A percentile compares a stretch with the other conserved stretches of the same genome.
These are phyloP conservation scores for Argyrosomus japonicus DNA, from an alignment of 2,113 vertebrate genomes.

Conservation along the genomic window DNA sequence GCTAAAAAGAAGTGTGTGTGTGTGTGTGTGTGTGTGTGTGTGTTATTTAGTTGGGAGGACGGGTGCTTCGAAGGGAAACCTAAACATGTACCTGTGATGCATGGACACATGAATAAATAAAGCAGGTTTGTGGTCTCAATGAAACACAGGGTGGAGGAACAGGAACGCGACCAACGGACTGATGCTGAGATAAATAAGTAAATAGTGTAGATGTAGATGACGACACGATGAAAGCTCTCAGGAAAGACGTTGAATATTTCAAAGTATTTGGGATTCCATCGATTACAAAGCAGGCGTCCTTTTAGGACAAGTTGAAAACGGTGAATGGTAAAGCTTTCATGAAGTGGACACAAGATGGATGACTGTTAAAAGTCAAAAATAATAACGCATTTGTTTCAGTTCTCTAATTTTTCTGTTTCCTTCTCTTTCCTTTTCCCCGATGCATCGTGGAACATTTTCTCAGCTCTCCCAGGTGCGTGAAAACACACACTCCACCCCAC, in stretches of 20 bases:
- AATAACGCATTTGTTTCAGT: neutral
- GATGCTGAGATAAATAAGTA: conserved; percentile 77
- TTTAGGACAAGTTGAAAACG: neutral
- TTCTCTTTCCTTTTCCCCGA: conserved; percentile 13
- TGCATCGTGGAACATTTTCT: conserved; percentile 55
- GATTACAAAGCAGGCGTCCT: conserved; percentile 9
- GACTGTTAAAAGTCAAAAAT: neutral
- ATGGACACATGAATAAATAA: conserved; percentile 75
- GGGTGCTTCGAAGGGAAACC: conserved; percentile 28
- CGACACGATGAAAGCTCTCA: conserved; percentile 48
- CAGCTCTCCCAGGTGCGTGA: conserved; percentile 82
- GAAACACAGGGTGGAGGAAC: conserved; percentile 42
- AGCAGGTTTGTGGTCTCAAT: conserved; percentile 37
- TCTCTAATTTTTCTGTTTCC: conserved; percentile 7
- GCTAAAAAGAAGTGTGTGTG: conserved; percentile 7
- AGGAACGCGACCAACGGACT: conserved; percentile 49
- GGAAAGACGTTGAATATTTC: conserved; percentile 62
- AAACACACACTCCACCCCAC: conserved; percentile 10
- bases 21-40: neutral
- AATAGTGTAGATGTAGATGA: conserved; percentile 60
- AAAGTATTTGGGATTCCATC: conserved; percentile 33
- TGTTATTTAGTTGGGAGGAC: conserved; percentile 13
- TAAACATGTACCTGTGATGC: conserved; percentile 38
- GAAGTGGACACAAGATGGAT: neutral
- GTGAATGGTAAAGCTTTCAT: conserved; percentile 16